Percentiles rank a stretch among this genome's conserved stretches.
Conservation (phyloP, 2,888 invertebrate species). For the Bellardia bayeri region DNA sequence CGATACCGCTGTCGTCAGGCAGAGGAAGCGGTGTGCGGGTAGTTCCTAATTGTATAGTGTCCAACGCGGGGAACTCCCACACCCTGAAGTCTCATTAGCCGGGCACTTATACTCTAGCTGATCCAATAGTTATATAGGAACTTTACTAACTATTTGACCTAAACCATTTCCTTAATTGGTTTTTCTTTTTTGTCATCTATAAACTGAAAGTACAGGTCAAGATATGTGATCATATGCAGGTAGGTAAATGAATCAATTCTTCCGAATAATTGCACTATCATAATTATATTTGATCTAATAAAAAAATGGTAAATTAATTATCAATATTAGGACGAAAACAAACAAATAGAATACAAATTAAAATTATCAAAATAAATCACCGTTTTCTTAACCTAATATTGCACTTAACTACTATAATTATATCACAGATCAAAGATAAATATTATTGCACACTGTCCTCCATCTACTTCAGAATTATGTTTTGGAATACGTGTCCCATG, state of each 20-base stretch:
- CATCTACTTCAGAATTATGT: too few relatives aligned
- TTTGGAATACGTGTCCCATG: too few relatives aligned
- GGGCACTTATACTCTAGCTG: not conserved
- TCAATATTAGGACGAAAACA: not conserved
- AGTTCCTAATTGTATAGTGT: not conserved
- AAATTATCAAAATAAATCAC: too few relatives aligned
- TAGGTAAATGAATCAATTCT: not conserved
- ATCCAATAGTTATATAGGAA: not conserved
- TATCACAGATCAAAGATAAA: too few relatives aligned
- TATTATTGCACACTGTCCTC: too few relatives aligned
- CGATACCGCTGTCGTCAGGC: not conserved
- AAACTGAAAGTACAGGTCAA: too few relatives aligned
- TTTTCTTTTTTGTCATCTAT: too few relatives aligned
- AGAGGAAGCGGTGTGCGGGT: constrained; percentile 1
- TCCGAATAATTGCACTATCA: not conserved
- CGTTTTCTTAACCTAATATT: too few relatives aligned
- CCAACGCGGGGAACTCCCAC: constrained; percentile 7
- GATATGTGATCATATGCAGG: not conserved
- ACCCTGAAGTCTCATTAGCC: not conserved
- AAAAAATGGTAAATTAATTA: not conserved
- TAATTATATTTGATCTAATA: not conserved
- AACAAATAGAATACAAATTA: too few relatives aligned
- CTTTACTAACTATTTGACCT: not conserved
- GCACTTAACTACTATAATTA: too few relatives aligned
- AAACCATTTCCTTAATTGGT: not conserved